Base-by-base conservation (phyloP, 2,888 invertebrate genomes). In the Zaprionus obscuricornis region DNA sequence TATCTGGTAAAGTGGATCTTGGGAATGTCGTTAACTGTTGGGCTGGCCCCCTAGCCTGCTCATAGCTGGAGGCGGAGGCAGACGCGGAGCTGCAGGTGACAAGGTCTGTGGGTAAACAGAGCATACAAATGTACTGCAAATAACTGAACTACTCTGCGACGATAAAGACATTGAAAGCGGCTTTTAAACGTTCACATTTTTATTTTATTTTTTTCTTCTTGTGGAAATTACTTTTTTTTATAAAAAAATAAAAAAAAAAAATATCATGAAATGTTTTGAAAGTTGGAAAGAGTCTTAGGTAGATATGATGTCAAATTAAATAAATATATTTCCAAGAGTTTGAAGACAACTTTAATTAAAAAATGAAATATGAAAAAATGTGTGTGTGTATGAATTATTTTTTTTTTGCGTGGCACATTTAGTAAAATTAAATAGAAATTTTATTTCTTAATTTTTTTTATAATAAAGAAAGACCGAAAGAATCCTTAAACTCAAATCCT, bases 1-100 rank as follows among this genome's bases (percentile, higher is more conserved):
- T 81, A 85, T 84, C 85, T 81, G 73, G 64, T 57, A 69, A 65
- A 72, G 82, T 79, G 83, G 85, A 79, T 79, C 83, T 85, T 58
- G 72, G 63, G 62, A 62, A 52, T 47, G 74, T 66, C 63, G 57
- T 72, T 62, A 74, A 64, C 82, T 55, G 36, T 45, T 59, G 31
- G 50, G 49, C 47, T 39, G 27, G 18, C 47, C 18, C 57, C 16
- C 31, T 31, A 46, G 24, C 33, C 47, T 26, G 51, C 26, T 34
- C 39, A 27, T 50, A 31, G 40, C n/a, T n/a, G n/a, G n/a, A n/a
- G n/a, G n/a, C n/a, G n/a, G n/a, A n/a, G n/a, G n/a, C n/a, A n/a
- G n/a, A n/a, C n/a, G 51, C 52, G 31, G 47, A 16, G 59, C 58
- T 78, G 78, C 85, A 82, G 83, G 85, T 82, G 74, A 72, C 85